These are phyloP conservation scores for Felis chaus DNA, from an alignment of 2,113 vertebrate genomes.

Conservation along the genomic window DNA sequence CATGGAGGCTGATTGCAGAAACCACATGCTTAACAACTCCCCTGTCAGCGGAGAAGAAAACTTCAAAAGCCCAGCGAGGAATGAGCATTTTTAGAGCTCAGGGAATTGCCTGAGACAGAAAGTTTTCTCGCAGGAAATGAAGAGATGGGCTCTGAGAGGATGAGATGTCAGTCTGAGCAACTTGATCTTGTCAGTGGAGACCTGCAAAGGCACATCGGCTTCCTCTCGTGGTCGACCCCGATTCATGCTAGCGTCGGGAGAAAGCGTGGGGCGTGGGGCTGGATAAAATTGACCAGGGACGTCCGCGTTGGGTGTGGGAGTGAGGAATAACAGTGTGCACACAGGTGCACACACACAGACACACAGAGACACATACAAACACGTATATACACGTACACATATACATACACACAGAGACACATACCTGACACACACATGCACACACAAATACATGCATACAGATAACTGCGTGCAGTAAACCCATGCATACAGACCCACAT, in stretches of 20 bases:
- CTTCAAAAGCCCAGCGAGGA: background rate
- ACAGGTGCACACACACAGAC: background rate
- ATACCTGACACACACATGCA: no score
- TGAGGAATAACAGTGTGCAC: no score
- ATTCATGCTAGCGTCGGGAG: background rate
- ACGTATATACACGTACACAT: no score
- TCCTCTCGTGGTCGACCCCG: background rate
- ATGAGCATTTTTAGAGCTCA: background rate
- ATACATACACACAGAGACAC: background rate
- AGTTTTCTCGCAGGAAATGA: background rate
- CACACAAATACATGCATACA: background rate
- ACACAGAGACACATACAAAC: no score
- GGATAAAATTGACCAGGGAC: background rate
- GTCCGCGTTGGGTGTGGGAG: background rate
- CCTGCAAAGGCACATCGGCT: background rate
- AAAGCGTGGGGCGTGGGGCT: background rate
- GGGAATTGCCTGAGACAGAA: background rate
- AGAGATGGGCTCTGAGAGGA: background rate
- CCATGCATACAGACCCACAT: background rate
- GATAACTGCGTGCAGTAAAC: background rate
- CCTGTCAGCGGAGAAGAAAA: background rate
- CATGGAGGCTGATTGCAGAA: background rate
- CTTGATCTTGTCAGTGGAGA: background rate
- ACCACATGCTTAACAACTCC: background rate
- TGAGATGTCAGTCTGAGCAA: background rate